Percentiles rank a stretch among this genome's conserved stretches.
Conservation (phyloP, 2,113 vertebrate species). For the Glaucomys volans region DNA sequence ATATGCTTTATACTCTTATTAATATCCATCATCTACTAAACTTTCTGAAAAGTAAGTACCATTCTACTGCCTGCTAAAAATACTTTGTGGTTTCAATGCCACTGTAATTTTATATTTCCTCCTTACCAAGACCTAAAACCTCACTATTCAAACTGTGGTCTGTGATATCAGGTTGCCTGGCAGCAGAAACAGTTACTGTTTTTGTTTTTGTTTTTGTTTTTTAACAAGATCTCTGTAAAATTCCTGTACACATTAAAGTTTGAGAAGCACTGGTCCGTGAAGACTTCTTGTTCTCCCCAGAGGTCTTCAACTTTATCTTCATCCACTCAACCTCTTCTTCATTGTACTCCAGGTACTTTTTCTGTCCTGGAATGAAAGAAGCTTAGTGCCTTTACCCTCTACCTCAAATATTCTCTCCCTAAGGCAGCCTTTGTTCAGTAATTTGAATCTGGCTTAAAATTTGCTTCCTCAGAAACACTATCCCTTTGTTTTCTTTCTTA, state of each 20-base stretch:
- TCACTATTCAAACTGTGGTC: background rate
- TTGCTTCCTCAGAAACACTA: background rate
- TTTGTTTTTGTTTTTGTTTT: background rate
- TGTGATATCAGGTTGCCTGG: background rate
- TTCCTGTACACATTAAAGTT: background rate
- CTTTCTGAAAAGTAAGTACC: conserved; percentile 15
- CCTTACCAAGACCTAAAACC: background rate
- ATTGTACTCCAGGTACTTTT: background rate
- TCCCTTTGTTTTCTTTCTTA: background rate
- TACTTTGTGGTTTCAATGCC: background rate
- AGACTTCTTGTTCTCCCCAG: background rate
- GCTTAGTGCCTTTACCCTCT: background rate
- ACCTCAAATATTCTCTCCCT: background rate
- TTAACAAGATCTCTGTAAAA: background rate
- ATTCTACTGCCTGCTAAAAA: background rate
- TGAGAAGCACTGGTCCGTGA: background rate
- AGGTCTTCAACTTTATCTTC: background rate
- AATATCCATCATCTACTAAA: background rate
- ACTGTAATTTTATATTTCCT: background rate
- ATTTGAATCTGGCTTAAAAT: background rate
- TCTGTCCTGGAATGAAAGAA: background rate
- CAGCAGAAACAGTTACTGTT: background rate
- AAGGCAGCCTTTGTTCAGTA: background rate
- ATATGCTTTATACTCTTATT: background rate
- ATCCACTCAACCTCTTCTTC: background rate